Evolutionary conservation across 1,140 invertebrate genomes (phyloP).

Genomic region (Ostrea denselamellosa): DNA sequence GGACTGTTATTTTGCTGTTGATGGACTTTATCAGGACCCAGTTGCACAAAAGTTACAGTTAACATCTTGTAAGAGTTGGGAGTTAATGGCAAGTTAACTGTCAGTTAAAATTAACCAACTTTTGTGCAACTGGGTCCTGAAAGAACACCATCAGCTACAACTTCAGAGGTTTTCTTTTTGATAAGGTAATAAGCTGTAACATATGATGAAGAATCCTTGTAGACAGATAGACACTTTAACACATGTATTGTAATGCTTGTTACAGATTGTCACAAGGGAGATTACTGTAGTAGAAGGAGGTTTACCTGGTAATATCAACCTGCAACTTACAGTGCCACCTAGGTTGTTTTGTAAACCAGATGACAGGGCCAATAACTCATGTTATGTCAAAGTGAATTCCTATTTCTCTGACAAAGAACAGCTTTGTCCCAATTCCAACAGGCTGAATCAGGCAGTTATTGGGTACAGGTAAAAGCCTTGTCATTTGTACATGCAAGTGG

Average conservation of each 20-base stretch:
- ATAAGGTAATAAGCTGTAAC: not conserved
- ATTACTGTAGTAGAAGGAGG: conserved; percentile 60
- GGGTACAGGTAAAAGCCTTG: conserved; percentile 33
- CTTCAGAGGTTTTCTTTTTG: not conserved
- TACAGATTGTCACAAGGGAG: conserved; percentile 52
- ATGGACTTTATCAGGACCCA: too few relatives aligned
- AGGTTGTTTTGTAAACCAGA: conserved; percentile 55
- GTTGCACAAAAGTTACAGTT: too few relatives aligned
- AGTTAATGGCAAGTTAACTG: too few relatives aligned
- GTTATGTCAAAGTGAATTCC: conserved; percentile 42
- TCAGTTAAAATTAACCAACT: too few relatives aligned
- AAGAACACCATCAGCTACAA: too few relatives aligned
- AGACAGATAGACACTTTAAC: not conserved
- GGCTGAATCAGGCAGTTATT: conserved; percentile 60
- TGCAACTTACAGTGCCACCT: conserved; percentile 60
- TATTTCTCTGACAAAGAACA: conserved; percentile 51
- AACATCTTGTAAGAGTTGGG: too few relatives aligned
- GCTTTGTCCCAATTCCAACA: conserved; percentile 60
- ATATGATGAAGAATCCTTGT: not conserved
- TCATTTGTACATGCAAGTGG: too few relatives aligned
- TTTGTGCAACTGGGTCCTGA: too few relatives aligned
- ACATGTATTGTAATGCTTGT: not conserved
- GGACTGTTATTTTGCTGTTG: too few relatives aligned
- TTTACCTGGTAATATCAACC: conserved; percentile 38
- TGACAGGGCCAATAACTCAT: conserved; percentile 22